Base-by-base conservation (phyloP, 1,140 invertebrate species). In the Halesus radiatus region DNA sequence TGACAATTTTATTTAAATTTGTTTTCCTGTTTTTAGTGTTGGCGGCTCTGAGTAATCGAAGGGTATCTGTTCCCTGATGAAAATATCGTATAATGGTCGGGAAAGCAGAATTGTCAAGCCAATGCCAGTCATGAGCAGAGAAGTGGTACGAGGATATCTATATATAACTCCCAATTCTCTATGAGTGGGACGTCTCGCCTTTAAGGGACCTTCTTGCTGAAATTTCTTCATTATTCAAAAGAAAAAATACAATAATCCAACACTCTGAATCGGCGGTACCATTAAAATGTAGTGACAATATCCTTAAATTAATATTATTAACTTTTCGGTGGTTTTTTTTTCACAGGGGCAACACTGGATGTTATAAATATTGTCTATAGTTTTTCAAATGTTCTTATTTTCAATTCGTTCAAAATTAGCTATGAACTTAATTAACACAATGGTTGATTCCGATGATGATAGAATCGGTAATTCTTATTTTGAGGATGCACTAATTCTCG, bases 71-170 rank as follows among this genome's bases (percentile, higher is more conserved):
- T 84, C 56, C 18, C 85, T 79, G 23, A 92, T 85, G 80, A 92
- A 93, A n/a, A 90, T 86, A 82, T 94, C 93, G 86, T 94, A 95
- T n/a, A 95, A 86, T 1, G 92, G 92, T 84, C 91, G 92, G 13
- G 93, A 94, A 84, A 94, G 95, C 29, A 95, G 89, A 6, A 94
- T 85, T 1, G 89, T 83, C 1, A 93, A 66, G 1, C 86, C 88
- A 3, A 88, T 62, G 16, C 88, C 81, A 1, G 91, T 85, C 72
- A 89, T 85, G 1, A 90, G 85, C 3, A 88, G 79, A 82, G 91
- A 87, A 87, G 92, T 91, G n/a, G 86, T 88, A 54, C 58, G 84
- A 3, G 89, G 89, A 81, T 89, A 89, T 80, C 83, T 85, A 72
- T 85, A 89, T 10, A 89, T 87, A 60, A 60, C 10, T 60, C 56